A percentile compares a stretch with the other conserved stretches of the same genome.
Conservation (phyloP, 1,140 invertebrate genomes). For the Amyelois transitella region DNA sequence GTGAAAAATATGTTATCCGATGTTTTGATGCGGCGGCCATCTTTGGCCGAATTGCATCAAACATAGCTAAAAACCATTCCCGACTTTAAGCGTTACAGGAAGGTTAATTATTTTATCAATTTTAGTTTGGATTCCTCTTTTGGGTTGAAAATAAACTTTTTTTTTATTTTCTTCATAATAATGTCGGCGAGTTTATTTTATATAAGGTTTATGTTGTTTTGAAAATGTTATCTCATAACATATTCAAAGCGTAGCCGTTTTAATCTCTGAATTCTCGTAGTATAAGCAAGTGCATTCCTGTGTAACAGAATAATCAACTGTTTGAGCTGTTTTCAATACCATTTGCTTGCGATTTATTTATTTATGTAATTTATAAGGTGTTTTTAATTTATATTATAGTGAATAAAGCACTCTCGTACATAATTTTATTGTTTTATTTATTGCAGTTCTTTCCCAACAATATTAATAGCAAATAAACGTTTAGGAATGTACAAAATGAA, state of each 20-base stretch:
- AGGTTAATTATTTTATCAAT: too few relatives aligned
- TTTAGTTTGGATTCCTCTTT: neutral
- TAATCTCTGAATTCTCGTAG: neutral
- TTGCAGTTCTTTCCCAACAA: too few relatives aligned
- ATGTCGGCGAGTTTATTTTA: too few relatives aligned
- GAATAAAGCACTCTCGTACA: slow-evolving; percentile 40
- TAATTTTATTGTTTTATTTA: neutral
- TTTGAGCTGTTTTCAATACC: slow-evolving; percentile 21
- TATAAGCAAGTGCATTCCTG: slow-evolving; percentile 34
- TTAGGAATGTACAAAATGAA: too few relatives aligned
- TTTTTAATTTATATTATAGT: slow-evolving; percentile 62
- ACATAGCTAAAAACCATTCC: too few relatives aligned
- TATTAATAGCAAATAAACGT: too few relatives aligned
- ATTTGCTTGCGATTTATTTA: slow-evolving; percentile 51
- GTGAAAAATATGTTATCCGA: too few relatives aligned
- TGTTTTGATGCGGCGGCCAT: too few relatives aligned
- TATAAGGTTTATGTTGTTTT: neutral
- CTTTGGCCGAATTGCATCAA: too few relatives aligned
- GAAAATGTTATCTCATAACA: neutral
- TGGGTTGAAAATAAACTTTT: neutral
- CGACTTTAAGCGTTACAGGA: too few relatives aligned
- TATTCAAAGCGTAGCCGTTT: neutral
- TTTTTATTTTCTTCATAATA: neutral
- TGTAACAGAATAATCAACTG: slow-evolving; percentile 15
- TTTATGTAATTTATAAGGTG: slow-evolving; percentile 56